Conservation (phyloP, 2,113 vertebrate species). For the Oenanthe oenanthe region DNA sequence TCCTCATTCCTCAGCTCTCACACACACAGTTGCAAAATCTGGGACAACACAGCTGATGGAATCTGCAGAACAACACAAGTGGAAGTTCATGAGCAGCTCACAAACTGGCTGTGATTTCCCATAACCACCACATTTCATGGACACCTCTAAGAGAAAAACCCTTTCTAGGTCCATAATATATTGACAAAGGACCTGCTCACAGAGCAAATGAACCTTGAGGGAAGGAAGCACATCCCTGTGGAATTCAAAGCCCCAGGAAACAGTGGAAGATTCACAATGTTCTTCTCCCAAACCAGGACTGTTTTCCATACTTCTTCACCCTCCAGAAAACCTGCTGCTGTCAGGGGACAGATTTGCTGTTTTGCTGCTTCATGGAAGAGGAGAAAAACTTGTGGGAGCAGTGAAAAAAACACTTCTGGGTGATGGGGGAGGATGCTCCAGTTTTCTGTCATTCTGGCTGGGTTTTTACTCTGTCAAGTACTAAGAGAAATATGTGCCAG, state of each 20-base stretch:
- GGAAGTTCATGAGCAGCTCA: neutral
- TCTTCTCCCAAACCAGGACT: neutral
- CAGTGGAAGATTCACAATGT: neutral
- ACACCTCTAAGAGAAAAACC: neutral
- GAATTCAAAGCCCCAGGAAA: neutral
- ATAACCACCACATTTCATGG: fast-evolving
- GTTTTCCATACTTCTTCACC: fast-evolving
- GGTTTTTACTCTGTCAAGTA: neutral
- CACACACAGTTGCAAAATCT: neutral
- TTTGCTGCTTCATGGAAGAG: neutral
- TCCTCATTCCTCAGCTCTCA: neutral
- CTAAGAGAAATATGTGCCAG: neutral
- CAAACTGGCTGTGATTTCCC: neutral
- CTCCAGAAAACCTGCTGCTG: neutral
- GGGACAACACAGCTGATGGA: neutral
- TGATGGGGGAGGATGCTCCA: neutral
- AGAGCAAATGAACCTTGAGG: neutral
- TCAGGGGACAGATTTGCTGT: neutral
- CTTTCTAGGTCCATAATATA: fast-evolving
- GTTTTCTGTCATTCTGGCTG: neutral
- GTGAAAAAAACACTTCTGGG: neutral
- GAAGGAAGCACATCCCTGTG: neutral
- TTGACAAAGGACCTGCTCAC: fast-evolving
- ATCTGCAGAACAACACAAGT: fast-evolving
- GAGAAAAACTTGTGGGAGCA: neutral